Percentiles rank a stretch among this genome's conserved stretches.
phyloP scores from a whole-genome alignment of 2,888 invertebrate genomes.

The Drosophila cracens region DNA sequence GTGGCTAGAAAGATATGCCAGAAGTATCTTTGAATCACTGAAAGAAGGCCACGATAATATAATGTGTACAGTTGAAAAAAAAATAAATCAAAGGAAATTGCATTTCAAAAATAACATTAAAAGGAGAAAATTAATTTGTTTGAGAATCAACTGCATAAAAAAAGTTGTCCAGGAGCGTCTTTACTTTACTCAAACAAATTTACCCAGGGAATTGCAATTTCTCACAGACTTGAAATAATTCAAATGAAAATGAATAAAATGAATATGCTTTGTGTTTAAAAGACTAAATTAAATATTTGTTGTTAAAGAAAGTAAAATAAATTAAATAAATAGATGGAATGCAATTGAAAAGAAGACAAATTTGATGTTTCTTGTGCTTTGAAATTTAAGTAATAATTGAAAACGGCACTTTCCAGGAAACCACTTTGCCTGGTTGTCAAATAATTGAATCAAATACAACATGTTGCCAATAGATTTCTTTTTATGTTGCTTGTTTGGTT shows the following conservation, averaged over 20 bases:
- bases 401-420: background rate
- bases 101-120: background rate
- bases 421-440: background rate
- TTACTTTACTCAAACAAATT: background rate
- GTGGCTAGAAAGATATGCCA: background rate
- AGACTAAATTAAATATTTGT: background rate
- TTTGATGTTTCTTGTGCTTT: background rate
- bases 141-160: background rate
- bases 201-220: background rate
- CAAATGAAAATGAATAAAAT: background rate
- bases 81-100: background rate
- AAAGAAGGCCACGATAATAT: background rate
- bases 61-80: background rate
- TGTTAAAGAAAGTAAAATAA: background rate
- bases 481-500: background rate
- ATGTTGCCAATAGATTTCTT: background rate
- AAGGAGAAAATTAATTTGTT: background rate
- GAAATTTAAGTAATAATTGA: background rate
- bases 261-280: background rate
- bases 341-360: background rate
- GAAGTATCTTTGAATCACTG: background rate
- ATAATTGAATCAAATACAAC: slow-evolving; percentile 7
- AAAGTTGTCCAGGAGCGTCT: no score
- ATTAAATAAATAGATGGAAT: background rate
- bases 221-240: background rate